Evolutionary conservation across 2,797 vertebrate genomes (phyloP).

Genomic region (Oreortyx pictus): DNA sequence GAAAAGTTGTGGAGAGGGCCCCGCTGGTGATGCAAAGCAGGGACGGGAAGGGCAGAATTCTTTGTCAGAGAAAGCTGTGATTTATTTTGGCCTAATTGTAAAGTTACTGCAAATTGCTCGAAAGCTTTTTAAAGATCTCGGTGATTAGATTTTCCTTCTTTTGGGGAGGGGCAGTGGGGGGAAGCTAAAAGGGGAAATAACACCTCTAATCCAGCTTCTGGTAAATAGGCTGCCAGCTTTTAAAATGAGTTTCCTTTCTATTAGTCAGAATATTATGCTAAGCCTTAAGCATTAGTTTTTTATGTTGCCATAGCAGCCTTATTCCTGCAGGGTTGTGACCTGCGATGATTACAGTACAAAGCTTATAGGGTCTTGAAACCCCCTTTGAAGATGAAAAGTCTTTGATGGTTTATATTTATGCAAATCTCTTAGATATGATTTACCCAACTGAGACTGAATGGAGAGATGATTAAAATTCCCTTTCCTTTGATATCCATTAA

Average conservation of each 20-base stretch:
- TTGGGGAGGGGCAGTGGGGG: slow-evolving; percentile 67
- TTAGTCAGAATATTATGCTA: slow-evolving; percentile 97
- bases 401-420: slow-evolving; percentile 99
- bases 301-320: slow-evolving; percentile 99
- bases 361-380: slow-evolving; percentile 99
- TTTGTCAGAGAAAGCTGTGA: slow-evolving; percentile 75
- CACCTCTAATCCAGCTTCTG: slow-evolving; percentile 88
- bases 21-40: not conserved
- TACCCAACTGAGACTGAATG: slow-evolving; percentile 99
- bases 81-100: slow-evolving; percentile 83
- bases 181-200: slow-evolving; percentile 87
- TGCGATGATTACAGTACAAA: slow-evolving; percentile 99
- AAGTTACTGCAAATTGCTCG: slow-evolving; percentile 83
- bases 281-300: slow-evolving; percentile 99
- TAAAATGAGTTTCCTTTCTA: slow-evolving; percentile 89
- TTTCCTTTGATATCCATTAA: slow-evolving; percentile 95
- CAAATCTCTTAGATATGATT: slow-evolving; percentile 99
- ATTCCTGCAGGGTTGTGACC: slow-evolving; percentile 99
- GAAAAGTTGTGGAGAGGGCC: slow-evolving; percentile 51
- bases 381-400: slow-evolving; percentile 99
- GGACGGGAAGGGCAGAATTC: slow-evolving; percentile 67
- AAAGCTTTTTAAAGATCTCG: slow-evolving; percentile 82
- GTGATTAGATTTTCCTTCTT: slow-evolving; percentile 83
- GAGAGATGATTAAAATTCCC: slow-evolving; percentile 99
- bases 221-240: slow-evolving; percentile 87